Base-by-base conservation (phyloP, 2,888 invertebrate genomes). In the Cremastinae sp. region DNA sequence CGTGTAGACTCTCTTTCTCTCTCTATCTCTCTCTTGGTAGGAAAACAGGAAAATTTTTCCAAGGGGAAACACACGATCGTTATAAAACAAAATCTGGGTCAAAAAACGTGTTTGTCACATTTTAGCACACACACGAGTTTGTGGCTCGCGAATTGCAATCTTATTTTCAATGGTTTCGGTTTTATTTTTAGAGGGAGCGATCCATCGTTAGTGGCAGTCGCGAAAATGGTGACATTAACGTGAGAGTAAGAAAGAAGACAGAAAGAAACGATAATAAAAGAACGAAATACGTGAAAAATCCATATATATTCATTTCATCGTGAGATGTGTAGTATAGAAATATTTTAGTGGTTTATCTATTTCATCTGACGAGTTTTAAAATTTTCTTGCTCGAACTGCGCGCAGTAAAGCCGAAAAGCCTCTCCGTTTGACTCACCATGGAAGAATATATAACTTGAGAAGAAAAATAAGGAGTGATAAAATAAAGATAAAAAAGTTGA, bases 331-430 rank as follows among this genome's bases (percentile, higher is more conserved):
- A n/a, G n/a, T n/a, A n/a, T n/a, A n/a, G n/a, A n/a, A 22, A 61
- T 3, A 34, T 10, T 14, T 7, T 7, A 2, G n/a, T 18, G 16
- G 18, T 36, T 20, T 18, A 41, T 56, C 62, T 61, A 12, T 28
- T 69, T 51, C 43, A 53, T 28, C 9, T 47, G 58, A 49, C 18
- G n/a, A 41, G 20, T 7, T 22, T 36, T 47, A 56, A 68, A 28
- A 49, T 68, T 68, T 49, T 8, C 51, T 14, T 34, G 16, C 18
- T 18, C 14, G 62, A 56, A 62, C 68, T 56, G 36, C n/a, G n/a
- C n/a, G n/a, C 41, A 61, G 62, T 45, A 34, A 56, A 49, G 47
- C 47, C 16, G 9, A 34, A 54, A 47, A 16, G 28, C 47, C 49
- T 51, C 53, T 34, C 22, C 12, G 41, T 56, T 41, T 45, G 62